phyloP scores from a whole-genome alignment of 2,797 vertebrate genomes.

The Simalia tracyae region DNA sequence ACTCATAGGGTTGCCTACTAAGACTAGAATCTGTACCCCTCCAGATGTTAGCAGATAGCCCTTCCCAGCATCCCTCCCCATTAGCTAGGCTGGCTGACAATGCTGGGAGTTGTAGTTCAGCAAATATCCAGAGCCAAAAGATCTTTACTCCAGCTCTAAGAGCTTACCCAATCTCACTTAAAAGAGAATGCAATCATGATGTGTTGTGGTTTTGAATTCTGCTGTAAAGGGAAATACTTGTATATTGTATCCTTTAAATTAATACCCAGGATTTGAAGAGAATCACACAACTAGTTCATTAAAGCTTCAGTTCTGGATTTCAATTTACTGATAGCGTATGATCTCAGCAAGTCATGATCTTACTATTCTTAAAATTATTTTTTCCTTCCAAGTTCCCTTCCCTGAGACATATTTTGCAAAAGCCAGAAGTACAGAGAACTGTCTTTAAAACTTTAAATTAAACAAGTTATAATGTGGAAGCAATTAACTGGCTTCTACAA shows the following conservation, averaged over 20 bases:
- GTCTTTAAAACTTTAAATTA: background rate
- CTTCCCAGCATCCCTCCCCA: background rate
- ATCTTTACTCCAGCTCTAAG: background rate
- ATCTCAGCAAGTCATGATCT: background rate
- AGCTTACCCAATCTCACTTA: background rate
- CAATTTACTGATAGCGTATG: background rate
- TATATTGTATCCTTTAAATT: background rate
- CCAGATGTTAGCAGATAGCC: background rate
- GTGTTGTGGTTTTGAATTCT: background rate
- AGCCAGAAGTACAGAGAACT: background rate
- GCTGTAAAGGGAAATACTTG: background rate
- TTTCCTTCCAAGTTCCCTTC: background rate
- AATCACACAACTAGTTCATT: background rate
- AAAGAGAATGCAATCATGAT: background rate
- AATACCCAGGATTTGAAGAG: background rate
- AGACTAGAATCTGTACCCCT: background rate
- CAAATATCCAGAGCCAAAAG: background rate
- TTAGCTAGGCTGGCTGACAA: too few relatives aligned
- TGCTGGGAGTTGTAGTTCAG: background rate
- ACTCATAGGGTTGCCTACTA: background rate
- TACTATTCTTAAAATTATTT: background rate
- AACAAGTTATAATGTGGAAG: background rate
- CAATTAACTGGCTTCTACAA: background rate
- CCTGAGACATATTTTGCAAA: background rate
- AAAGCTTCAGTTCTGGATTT: background rate